Evolutionary conservation across 1,140 invertebrate genomes (phyloP), one percentile per base, ranked within the genome.

Genomic region (Bombus soroeensis): DNA sequence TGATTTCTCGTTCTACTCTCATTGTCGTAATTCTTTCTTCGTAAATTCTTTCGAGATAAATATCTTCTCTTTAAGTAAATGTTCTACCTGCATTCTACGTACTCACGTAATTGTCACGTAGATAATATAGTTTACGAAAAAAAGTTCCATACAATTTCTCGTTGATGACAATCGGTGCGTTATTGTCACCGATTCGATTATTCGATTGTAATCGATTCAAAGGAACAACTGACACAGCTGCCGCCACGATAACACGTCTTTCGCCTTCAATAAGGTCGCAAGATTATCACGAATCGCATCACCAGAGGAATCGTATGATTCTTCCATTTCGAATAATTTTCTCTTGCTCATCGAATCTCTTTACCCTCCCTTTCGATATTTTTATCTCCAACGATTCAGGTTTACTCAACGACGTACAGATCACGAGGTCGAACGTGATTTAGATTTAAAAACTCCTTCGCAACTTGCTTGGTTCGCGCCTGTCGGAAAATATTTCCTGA

Each of bases 121-220:
- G 32, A 59, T 59, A 39, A 15, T 9, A 37, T 22, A n/a, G 25
- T 76, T 59, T 13, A 25, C 18, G 47, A 62, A 41, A 39, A 34
- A 57, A n/a, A 39, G 22, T 76, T 68, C 34, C 34, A 39, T 8
- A 6, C 22, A 13, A 28, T 37, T 70, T 57, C 47, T 39, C 5
- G 10, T 3, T n/a, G n/a, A 2, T 28, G 13, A 84, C 66, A 84
- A 72, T 84, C 47, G 53, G 0, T 5, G 18, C 37, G 53, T 71
- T 72, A 62, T 80, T 59, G 47, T 71, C n/a, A 9, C 22, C 32
- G 53, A 72, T 53, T 79, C 76, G 76, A 72, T 84, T 62, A 39
- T 62, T 62, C 74, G 47, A 84, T 84, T 59, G 43, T 47, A 18
- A 84, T 78, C 68, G 59, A 28, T 28, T 25, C 68, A 8, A 37